phyloP scores from a whole-genome alignment of 1,140 invertebrate genomes.

The Caenorhabditis tropicalis region DNA sequence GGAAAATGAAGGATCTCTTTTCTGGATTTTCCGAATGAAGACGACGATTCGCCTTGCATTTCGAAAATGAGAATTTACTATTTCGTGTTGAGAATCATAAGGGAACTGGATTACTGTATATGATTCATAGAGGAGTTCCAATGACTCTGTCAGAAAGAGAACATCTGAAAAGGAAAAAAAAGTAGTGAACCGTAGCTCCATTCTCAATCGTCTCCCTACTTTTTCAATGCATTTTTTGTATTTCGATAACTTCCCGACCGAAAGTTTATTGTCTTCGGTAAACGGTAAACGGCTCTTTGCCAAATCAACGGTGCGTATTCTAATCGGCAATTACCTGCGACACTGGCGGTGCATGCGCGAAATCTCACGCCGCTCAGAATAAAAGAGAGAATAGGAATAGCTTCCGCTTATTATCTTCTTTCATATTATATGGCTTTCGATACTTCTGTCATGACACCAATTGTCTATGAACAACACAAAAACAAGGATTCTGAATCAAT shows the following conservation, averaged over 20 bases:
- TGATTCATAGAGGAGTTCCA: background rate
- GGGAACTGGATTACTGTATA: background rate
- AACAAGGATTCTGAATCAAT: no score
- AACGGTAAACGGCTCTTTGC: slow-evolving; percentile 43
- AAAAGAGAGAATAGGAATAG: slow-evolving; percentile 32
- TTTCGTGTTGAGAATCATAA: no score
- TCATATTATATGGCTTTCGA: slow-evolving; percentile 35
- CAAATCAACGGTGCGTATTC: slow-evolving; percentile 14
- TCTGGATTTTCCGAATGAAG: slow-evolving; percentile 6
- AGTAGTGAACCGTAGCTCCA: no score
- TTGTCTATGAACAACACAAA: slow-evolving; percentile 8
- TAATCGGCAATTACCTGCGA: slow-evolving; percentile 32
- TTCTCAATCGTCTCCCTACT: background rate
- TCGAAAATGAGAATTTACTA: background rate
- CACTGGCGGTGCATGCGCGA: slow-evolving; percentile 39
- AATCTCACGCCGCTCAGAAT: slow-evolving; percentile 24
- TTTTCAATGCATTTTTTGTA: background rate
- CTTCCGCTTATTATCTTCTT: slow-evolving; percentile 38
- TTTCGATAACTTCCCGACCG: background rate
- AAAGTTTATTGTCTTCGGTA: slow-evolving; percentile 4
- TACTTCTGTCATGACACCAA: slow-evolving; percentile 16
- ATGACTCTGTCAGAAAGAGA: no score
- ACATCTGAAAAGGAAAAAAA: no score
- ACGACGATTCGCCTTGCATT: background rate
- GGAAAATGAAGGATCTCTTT: slow-evolving; percentile 6